Base-by-base conservation (phyloP, 1,140 invertebrate species). In the Phthorimaea operculella region DNA sequence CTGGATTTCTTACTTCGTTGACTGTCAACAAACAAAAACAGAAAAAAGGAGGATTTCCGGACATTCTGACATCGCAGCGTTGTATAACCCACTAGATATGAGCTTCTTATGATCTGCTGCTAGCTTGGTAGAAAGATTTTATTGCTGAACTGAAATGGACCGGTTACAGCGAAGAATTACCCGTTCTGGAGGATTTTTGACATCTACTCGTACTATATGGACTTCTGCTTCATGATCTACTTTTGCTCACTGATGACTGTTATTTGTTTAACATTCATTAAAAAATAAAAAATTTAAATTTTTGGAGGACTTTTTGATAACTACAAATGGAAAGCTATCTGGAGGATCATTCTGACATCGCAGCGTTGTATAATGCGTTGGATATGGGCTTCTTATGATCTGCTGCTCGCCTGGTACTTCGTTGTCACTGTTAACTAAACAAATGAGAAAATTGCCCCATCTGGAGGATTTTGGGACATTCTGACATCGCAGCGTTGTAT, bases 401-500 rank as follows among this genome's bases (percentile, higher is more conserved):
- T 86, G 76, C 66, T 82, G 74, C 53, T 62, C 49, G 16, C 71
- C 66, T 75, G 63, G 66, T 74, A 77, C 64, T 45, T 45, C 14
- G 42, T n/a, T 8, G 5, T 10, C 42, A 45, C 14, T 11, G n/a
- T n/a, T n/a, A n/a, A n/a, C n/a, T n/a, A n/a, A n/a, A n/a, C n/a
- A n/a, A n/a, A n/a, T n/a, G n/a, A n/a, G 94, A 95, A 82, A 97
- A 96, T 80, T 98, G 97, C 82, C 97, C 97, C 28, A 98, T 98
- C 79, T 99, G 97, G 97, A 89, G 96, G 71, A 94, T 98, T 75
- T 94, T 93, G 18, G 92, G 92, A 62, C 97, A 98, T 81, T 95
- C 92, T 63, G 96, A 99, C 81, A 92, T 96, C 59, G 92, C 92
- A 33, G 94, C 96, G 51, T 88, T 99, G 0, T 96, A 97, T 84